Evolutionary conservation across 2,797 vertebrate genomes (phyloP), one percentile per base, ranked within the genome.

Genomic region (Benthosema pterotum): DNA sequence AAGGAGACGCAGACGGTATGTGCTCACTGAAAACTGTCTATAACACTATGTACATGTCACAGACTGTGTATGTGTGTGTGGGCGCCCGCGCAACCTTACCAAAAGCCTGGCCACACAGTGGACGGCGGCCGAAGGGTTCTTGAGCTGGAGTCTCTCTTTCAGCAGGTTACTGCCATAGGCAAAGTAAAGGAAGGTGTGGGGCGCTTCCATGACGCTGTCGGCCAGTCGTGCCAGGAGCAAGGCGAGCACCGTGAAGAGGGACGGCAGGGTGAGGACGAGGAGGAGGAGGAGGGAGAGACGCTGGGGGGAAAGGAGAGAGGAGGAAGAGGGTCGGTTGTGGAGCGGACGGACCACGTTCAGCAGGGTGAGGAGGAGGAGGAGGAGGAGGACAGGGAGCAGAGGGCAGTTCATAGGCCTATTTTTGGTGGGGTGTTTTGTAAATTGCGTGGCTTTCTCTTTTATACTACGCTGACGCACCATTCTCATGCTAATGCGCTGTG

Each of bases 131-230:
- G 92, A 93, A 0, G 89, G 91, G 43, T 92, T 93, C 62, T 82
- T 86, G 13, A 93, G 83, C 46, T 85, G 90, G 3, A 92, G 88
- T 11, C 89, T 72, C 71, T 92, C 89, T 78, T 91, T 92, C 66
- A 93, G 77, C 11, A 92, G 84, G 73, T 92, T 91, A 62, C 90
- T 91, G n/a, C 90, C 90, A 0, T 91, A 92, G 32, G 90, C 89
- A 50, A 93, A 93, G 69, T 92, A 92, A 42, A 92, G 78, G 74
- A 93, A 92, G 22, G 85, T 90, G 52, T 73, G 56, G 45, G 32
- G 32, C 2, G 6, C 50, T 38, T 88, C 83, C 74, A 87, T 89
- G 63, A 87, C 89, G 63, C 15, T 52, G 54, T 54, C 54, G 17
- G 42, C 42, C 11, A 56, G 19, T 18, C 32, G 54, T 71, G 63